A percentile compares a stretch with the other conserved stretches of the same genome.
phyloP scores from a whole-genome alignment of 2,797 vertebrate genomes.

The Nannoperca obscura region DNA sequence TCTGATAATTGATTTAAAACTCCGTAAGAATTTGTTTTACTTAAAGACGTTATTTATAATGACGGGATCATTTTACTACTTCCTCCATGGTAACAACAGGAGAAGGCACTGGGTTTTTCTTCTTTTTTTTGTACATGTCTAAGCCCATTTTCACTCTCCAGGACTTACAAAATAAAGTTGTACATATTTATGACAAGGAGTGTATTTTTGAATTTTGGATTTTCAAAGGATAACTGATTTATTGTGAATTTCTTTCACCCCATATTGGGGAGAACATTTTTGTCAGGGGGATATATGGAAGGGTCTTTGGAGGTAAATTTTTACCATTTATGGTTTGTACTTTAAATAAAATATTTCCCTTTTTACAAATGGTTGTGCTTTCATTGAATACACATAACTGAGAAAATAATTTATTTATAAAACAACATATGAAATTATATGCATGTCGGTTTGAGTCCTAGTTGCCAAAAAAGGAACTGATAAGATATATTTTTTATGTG shows the following conservation, averaged over 20 bases:
- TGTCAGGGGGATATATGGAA: slow-evolving; percentile 4
- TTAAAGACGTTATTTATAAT: slow-evolving; percentile 75
- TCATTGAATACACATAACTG: slow-evolving; percentile 57
- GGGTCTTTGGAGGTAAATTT: slow-evolving; percentile 72
- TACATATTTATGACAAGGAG: slow-evolving; percentile 85
- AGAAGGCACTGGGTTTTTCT: slow-evolving; percentile 78
- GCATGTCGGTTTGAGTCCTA: slow-evolving; percentile 52
- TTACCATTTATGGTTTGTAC: slow-evolving; percentile 81
- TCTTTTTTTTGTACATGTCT: slow-evolving; percentile 37
- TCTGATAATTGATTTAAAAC: slow-evolving; percentile 49
- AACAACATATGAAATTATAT: slow-evolving; percentile 78
- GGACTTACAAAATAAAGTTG: slow-evolving; percentile 79
- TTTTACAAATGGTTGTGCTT: slow-evolving; percentile 65
- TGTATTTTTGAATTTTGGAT: slow-evolving; percentile 70
- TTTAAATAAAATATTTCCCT: slow-evolving; percentile 80
- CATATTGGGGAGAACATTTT: slow-evolving; percentile 87
- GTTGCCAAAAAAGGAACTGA: slow-evolving; percentile 46
- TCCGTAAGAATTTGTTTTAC: slow-evolving; percentile 19
- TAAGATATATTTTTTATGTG: slow-evolving; percentile 50
- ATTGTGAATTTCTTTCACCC: slow-evolving; percentile 84
- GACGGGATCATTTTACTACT: slow-evolving; percentile 55
- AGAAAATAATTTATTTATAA: slow-evolving; percentile 88
- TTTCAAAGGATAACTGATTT: slow-evolving; percentile 75
- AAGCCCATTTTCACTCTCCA: slow-evolving; percentile 65
- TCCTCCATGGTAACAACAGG: slow-evolving; percentile 63